These are phyloP conservation scores for Polydrusus tereticollis DNA, from an alignment of 2,888 invertebrate species.

Conservation along the genomic window DNA sequence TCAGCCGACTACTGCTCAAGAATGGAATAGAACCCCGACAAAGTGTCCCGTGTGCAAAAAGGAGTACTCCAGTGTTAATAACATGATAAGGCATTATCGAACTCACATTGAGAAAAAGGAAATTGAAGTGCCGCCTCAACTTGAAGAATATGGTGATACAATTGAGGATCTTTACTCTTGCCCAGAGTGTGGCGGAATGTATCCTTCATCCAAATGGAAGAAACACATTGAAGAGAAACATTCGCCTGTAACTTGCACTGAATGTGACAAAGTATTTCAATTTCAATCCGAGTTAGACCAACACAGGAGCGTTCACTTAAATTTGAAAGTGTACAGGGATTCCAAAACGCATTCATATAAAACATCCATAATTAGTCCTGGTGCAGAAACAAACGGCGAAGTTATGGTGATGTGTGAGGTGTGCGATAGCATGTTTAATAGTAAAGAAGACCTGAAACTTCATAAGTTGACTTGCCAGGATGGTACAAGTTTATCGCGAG, in stretches of 20 bases:
- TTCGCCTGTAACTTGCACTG: slow-evolving; percentile 72
- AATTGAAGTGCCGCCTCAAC: slow-evolving; percentile 26
- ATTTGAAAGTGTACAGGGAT: slow-evolving; percentile 77
- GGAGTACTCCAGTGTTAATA: slow-evolving; percentile 71
- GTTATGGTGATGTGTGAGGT: slow-evolving; percentile 70
- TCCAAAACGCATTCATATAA: slow-evolving; percentile 73
- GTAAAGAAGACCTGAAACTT: slow-evolving; percentile 61
- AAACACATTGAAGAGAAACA: slow-evolving; percentile 71
- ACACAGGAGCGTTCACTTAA: slow-evolving; percentile 76
- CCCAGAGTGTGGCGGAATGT: slow-evolving; percentile 74
- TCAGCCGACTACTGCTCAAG: neutral
- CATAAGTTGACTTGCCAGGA: slow-evolving; percentile 59
- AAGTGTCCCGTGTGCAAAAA: slow-evolving; percentile 72
- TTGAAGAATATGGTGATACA: slow-evolving; percentile 66
- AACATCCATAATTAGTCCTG: slow-evolving; percentile 70
- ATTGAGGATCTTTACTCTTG: slow-evolving; percentile 70
- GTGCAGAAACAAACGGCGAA: slow-evolving; percentile 59
- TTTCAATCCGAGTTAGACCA: slow-evolving; percentile 74
- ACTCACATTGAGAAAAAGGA: slow-evolving; percentile 47
- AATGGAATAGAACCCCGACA: slow-evolving; percentile 40
- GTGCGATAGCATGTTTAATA: slow-evolving; percentile 74
- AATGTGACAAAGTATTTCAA: slow-evolving; percentile 75
- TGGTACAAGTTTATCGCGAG: neutral
- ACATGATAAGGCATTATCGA: slow-evolving; percentile 73
- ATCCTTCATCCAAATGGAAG: slow-evolving; percentile 72